A percentile compares a stretch with the other conserved stretches of the same genome.
phyloP scores from a whole-genome alignment of 1,140 invertebrate species.

The Centruroides vittatus region DNA sequence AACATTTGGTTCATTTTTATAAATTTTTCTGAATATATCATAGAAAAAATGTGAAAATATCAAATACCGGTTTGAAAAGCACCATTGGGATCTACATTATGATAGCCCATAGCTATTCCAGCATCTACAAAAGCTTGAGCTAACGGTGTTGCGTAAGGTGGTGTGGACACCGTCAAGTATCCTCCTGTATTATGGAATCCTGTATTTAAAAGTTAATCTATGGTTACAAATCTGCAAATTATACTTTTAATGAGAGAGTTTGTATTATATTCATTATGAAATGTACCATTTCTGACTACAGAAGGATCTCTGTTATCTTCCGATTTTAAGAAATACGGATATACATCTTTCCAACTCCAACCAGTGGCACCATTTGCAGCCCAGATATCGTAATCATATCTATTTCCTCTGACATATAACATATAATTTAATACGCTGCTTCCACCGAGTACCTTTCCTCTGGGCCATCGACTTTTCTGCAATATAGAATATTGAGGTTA shows the following conservation, averaged over 20 bases:
- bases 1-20: too few species aligned
- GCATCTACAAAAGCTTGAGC: slow-evolving; percentile 66
- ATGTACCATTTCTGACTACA: slow-evolving; percentile 42
- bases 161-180: slow-evolving; percentile 66
- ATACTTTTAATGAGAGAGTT: too few species aligned
- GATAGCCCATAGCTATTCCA: slow-evolving; percentile 61
- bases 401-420: slow-evolving; percentile 88
- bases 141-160: slow-evolving; percentile 62
- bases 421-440: slow-evolving; percentile 89
- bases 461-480: slow-evolving; percentile 68
- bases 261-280: too few species aligned
- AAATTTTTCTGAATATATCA: too few species aligned
- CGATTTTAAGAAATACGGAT: slow-evolving; percentile 80
- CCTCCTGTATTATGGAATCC: slow-evolving; percentile 61
- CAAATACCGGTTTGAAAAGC: slow-evolving; percentile 39
- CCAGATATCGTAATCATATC: slow-evolving; percentile 87
- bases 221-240: too few species aligned
- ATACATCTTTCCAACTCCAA: slow-evolving; percentile 73
- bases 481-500: background rate
- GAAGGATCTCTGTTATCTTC: slow-evolving; percentile 80
- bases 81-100: slow-evolving; percentile 65
- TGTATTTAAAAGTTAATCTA: slow-evolving; percentile 13
- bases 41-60: too few species aligned
- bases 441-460: slow-evolving; percentile 64
- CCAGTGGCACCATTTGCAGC: slow-evolving; percentile 73